A percentile compares a stretch with the other conserved stretches of the same genome.
These are phyloP conservation scores for Seira musarum DNA, from an alignment of 2,888 invertebrate species.

Conservation along the genomic window DNA sequence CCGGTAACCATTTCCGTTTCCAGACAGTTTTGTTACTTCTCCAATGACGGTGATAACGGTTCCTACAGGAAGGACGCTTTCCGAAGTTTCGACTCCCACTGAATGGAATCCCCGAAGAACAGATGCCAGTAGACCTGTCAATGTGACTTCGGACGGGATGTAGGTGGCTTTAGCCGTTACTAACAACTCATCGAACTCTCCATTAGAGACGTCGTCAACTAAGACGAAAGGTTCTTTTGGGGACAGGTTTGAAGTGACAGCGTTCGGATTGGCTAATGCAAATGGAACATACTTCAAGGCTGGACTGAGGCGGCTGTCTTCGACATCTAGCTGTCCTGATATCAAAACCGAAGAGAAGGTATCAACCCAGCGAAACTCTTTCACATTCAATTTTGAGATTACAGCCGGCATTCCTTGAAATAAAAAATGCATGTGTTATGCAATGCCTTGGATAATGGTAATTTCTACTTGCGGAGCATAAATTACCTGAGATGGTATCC, in stretches of 20 bases:
- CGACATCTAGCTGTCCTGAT: neutral
- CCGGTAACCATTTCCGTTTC: slow-evolving; percentile 23
- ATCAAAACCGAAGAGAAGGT: slow-evolving; percentile 9
- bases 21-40: slow-evolving; percentile 35
- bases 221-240: slow-evolving; percentile 7
- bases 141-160: slow-evolving; percentile 27
- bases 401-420: slow-evolving; percentile 49
- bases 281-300: slow-evolving; percentile 46
- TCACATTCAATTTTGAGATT: slow-evolving; percentile 35
- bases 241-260: neutral
- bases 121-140: slow-evolving; percentile 36
- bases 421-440: no score
- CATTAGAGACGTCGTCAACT: slow-evolving; percentile 45
- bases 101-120: slow-evolving; percentile 50
- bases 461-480: no score
- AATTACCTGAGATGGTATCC: slow-evolving; percentile 30
- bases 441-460: no score
- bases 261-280: slow-evolving; percentile 43
- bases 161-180: slow-evolving; percentile 41
- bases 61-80: slow-evolving; percentile 42
- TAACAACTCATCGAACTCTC: slow-evolving; percentile 31
- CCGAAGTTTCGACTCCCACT: slow-evolving; percentile 41
- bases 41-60: slow-evolving; percentile 48
- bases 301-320: slow-evolving; percentile 26
- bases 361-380: slow-evolving; percentile 43